Evolutionary conservation across 2,888 invertebrate species (phyloP).

Genomic region (Trachelus troglodyta): DNA sequence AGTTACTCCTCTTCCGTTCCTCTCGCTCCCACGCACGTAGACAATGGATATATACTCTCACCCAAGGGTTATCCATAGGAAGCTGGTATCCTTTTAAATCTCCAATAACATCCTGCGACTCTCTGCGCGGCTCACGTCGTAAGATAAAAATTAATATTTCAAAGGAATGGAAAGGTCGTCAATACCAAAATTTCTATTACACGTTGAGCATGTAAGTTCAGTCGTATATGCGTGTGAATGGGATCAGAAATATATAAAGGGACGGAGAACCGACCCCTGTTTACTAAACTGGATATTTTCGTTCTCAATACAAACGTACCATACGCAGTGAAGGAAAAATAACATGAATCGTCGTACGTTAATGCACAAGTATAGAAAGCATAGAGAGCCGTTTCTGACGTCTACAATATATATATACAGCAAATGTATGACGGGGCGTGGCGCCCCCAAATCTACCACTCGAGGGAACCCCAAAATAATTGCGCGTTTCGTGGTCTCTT

Average conservation of each 20-base stretch:
- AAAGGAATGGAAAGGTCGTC: not conserved
- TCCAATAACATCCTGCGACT: not conserved
- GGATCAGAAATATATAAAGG: not conserved
- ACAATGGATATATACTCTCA: not conserved
- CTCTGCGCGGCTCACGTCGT: not conserved
- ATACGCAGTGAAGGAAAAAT: not conserved
- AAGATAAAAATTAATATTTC: not conserved
- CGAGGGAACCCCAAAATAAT: conserved; percentile 52
- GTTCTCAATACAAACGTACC: not conserved
- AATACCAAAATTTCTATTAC: not conserved
- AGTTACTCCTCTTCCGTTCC: not conserved
- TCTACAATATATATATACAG: not conserved
- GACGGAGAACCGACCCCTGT: not conserved
- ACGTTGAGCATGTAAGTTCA: not conserved
- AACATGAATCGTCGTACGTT: not conserved
- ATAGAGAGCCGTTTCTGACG: not conserved
- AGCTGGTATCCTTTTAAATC: not conserved
- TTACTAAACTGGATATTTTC: not conserved
- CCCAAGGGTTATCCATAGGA: not conserved
- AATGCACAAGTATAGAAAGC: not conserved
- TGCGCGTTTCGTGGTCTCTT: conserved; percentile 62
- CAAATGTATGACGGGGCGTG: conserved; percentile 2
- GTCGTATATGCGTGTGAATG: not conserved
- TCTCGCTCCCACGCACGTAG: conserved; percentile 12
- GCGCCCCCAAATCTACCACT: conserved; percentile 12